A percentile compares a stretch with the other conserved stretches of the same genome.
These are phyloP conservation scores for Clarias laeviceps DNA, from an alignment of 2,797 vertebrate species.

Conservation along the genomic window DNA sequence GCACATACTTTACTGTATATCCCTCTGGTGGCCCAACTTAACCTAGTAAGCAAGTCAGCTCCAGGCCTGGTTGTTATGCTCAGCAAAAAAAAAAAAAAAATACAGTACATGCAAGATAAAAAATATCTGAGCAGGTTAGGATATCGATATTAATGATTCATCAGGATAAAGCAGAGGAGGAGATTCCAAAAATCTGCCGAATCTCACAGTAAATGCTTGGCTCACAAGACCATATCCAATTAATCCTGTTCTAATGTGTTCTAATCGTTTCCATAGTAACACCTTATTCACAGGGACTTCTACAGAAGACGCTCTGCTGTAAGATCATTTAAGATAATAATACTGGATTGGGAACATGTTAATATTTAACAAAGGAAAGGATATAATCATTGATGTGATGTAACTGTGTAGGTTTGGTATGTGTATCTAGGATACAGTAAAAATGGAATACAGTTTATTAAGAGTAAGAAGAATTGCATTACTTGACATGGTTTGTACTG, in stretches of 20 bases:
- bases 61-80: not conserved
- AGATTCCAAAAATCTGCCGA: not conserved
- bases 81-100: not conserved
- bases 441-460: not conserved
- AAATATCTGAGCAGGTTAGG: not conserved
- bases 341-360: not conserved
- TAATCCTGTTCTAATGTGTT: not conserved
- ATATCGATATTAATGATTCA: constrained; percentile 15
- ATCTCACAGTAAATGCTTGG: not conserved
- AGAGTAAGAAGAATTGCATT: not conserved
- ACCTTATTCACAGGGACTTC: not conserved
- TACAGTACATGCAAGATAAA: not conserved
- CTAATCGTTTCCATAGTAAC: not conserved
- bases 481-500: not conserved
- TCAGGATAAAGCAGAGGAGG: not conserved
- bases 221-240: not conserved
- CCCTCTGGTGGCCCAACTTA: not conserved
- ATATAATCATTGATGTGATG: not conserved
- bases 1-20: no score
- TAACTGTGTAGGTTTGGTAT: not conserved
- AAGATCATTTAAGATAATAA: not conserved
- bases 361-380: not conserved
- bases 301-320: not conserved
- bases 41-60: not conserved
- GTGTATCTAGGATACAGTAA: not conserved